Percentiles rank a stretch among this genome's conserved stretches.
Evolutionary conservation across 1,140 invertebrate species (phyloP).

Genomic region (Drosophila guanche): DNA sequence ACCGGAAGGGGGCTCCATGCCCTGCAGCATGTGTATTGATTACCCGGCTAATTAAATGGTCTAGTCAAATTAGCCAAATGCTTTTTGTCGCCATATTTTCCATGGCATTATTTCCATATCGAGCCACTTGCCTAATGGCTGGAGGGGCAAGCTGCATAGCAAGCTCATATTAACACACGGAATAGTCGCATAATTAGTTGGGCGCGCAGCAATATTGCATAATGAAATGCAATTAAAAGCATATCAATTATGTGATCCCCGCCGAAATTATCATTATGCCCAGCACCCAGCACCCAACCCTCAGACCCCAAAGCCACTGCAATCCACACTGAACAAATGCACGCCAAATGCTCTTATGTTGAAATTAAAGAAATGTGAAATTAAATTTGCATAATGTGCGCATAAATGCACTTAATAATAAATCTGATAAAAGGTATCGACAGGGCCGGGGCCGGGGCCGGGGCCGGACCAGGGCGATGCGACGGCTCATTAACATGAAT

Average conservation of each 20-base stretch:
- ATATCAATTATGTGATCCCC: constrained; percentile 62
- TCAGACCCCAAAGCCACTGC: background rate
- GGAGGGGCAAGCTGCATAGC: constrained; percentile 3
- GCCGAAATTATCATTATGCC: constrained; percentile 61
- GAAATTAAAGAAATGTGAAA: constrained; percentile 76
- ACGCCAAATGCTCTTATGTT: constrained; percentile 66
- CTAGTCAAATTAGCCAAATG: too few relatives aligned
- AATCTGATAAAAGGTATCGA: constrained; percentile 67
- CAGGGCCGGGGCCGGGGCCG: too few relatives aligned
- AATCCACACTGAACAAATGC: constrained; percentile 31
- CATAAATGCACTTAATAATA: constrained; percentile 70
- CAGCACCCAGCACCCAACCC: background rate
- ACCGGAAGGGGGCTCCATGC: too few relatives aligned
- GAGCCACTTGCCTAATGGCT: constrained; percentile 8
- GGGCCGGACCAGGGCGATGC: too few relatives aligned
- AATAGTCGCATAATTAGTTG: constrained; percentile 52
- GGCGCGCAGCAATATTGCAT: constrained; percentile 41
- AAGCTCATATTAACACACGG: constrained; percentile 54
- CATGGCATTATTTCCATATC: constrained; percentile 6
- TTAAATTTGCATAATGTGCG: constrained; percentile 44
- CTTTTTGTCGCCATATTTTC: constrained; percentile 30
- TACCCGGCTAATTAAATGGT: constrained; percentile 28
- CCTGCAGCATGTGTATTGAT: background rate
- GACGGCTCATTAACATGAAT: constrained; percentile 70
- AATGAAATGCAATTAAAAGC: constrained; percentile 77